Evolutionary conservation across 2,797 vertebrate genomes (phyloP).

Genomic region (Sebastes goodei): DNA sequence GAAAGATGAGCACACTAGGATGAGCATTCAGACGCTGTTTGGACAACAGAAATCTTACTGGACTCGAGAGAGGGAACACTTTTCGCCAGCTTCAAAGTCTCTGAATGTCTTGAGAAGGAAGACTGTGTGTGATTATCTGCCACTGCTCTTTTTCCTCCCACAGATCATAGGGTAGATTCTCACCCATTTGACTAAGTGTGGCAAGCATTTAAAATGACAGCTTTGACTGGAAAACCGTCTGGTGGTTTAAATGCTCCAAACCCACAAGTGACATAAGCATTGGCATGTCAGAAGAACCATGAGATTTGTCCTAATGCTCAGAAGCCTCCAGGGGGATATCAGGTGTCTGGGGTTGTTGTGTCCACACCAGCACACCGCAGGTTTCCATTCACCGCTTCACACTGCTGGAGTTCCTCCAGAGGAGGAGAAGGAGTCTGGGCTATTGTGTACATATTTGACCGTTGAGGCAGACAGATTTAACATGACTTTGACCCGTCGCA

Average conservation of each 20-base stretch:
- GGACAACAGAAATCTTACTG: not conserved
- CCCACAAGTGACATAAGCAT: constrained; percentile 11
- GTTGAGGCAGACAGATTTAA: constrained; percentile 10
- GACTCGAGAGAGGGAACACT: not conserved
- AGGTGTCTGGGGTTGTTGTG: constrained; percentile 26
- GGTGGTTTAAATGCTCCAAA: constrained; percentile 14
- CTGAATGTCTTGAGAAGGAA: not conserved
- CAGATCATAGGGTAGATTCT: constrained; percentile 25
- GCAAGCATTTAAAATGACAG: constrained; percentile 38
- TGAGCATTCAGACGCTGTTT: not conserved
- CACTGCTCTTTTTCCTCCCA: constrained; percentile 22
- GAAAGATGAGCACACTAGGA: constrained; percentile 12
- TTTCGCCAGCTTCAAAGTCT: not conserved
- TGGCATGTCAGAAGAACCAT: not conserved
- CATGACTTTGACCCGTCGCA: constrained; percentile 10
- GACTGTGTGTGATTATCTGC: constrained; percentile 9
- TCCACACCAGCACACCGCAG: not conserved
- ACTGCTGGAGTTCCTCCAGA: constrained; percentile 14
- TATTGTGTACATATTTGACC: not conserved
- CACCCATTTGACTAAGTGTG: constrained; percentile 1
- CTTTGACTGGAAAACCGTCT: constrained; percentile 44
- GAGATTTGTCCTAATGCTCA: not conserved
- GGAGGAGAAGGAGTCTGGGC: not conserved
- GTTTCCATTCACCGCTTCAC: constrained; percentile 23
- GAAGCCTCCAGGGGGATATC: constrained; percentile 2